These are phyloP conservation scores for Enteromius thamalakanensis DNA, from an alignment of 2,797 vertebrate species.

Conservation along the genomic window DNA sequence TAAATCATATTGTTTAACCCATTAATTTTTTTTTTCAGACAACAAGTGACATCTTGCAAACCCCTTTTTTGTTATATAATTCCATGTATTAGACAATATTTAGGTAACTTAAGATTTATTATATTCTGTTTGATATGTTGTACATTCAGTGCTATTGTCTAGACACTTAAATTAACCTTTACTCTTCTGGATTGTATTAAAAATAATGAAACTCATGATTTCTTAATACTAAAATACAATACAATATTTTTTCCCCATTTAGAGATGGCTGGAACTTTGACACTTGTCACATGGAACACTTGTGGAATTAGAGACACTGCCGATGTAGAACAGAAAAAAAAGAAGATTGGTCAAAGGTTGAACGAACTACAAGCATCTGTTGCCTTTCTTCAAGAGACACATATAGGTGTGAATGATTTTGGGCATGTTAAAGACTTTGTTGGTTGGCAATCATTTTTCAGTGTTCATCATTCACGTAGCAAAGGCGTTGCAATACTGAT, in stretches of 20 bases:
- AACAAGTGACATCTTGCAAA: too few species aligned
- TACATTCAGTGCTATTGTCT: too few species aligned
- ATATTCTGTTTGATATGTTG: too few species aligned
- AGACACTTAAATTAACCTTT: too few species aligned
- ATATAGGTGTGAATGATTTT: not conserved
- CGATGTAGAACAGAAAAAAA: not conserved
- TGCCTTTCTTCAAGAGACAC: conserved; percentile 55
- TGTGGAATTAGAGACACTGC: conserved; percentile 1
- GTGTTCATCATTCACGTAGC: conserved; percentile 27
- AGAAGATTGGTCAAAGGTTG: not conserved
- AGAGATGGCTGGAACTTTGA: not conserved
- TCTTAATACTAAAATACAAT: too few species aligned
- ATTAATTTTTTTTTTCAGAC: too few species aligned
- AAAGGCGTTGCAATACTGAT: conserved; percentile 42
- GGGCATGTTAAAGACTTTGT: fast-evolving
- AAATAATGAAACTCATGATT: too few species aligned
- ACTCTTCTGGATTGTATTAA: too few species aligned
- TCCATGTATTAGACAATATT: too few species aligned
- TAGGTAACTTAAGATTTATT: too few species aligned
- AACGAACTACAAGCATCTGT: not conserved
- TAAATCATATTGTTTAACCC: too few species aligned
- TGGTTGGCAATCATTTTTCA: not conserved
- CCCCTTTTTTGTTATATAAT: too few species aligned
- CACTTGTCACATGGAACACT: conserved; percentile 50
- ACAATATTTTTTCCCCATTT: not conserved